Evolutionary conservation across 2,888 invertebrate genomes (phyloP).

Genomic region (Hetaerina titia): DNA sequence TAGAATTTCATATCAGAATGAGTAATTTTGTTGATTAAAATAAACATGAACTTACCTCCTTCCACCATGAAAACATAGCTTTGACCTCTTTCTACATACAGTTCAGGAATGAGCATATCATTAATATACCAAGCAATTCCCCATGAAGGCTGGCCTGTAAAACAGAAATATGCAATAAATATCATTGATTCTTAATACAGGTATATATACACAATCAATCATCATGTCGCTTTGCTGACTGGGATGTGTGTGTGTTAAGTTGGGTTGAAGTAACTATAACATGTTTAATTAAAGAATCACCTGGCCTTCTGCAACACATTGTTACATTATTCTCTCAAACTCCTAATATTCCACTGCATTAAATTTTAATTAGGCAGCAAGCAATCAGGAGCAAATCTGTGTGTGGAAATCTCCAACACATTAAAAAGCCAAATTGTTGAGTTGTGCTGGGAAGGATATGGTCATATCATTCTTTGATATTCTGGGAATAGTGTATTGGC

Average conservation of each 20-base stretch:
- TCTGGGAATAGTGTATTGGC: no score
- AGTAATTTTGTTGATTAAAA: no score
- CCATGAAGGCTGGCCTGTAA: constrained; percentile 86
- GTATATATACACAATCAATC: no score
- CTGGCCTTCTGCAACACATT: no score
- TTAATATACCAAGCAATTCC: constrained; percentile 97
- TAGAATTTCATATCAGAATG: neutral
- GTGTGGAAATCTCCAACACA: constrained; percentile 29
- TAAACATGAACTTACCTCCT: constrained; percentile 79
- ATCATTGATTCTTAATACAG: neutral
- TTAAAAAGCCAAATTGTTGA: constrained; percentile 68
- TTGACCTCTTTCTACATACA: constrained; percentile 91
- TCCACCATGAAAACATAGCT: constrained; percentile 93
- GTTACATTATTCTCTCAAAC: no score
- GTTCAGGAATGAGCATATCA: constrained; percentile 92
- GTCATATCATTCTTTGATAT: no score
- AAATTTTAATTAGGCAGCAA: no score
- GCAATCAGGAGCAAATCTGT: no score
- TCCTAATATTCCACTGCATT: no score
- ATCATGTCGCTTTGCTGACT: neutral
- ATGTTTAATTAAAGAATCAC: no score
- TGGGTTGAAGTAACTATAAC: no score
- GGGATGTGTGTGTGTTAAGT: no score
- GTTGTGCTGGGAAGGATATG: neutral
- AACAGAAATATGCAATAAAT: neutral